These are phyloP conservation scores for Scolopax rusticola DNA, from an alignment of 2,797 vertebrate species.

Conservation along the genomic window DNA sequence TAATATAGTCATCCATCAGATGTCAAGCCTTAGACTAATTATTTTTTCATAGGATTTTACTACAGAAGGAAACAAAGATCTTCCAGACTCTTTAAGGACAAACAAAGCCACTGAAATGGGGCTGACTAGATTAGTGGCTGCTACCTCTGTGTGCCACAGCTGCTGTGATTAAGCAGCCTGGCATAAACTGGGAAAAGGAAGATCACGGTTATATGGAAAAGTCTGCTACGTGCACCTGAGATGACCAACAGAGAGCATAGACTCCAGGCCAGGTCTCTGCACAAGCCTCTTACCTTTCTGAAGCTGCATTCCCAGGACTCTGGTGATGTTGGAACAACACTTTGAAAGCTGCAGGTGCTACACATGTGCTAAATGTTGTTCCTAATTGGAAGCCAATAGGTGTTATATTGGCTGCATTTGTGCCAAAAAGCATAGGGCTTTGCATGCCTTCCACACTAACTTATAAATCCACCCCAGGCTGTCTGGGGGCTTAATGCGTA, in stretches of 20 bases:
- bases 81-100: neutral
- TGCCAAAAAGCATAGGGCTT: neutral
- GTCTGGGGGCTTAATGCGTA: neutral
- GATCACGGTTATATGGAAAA: neutral
- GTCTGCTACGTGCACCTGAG: neutral
- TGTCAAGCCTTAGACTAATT: neutral
- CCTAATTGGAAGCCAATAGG: neutral
- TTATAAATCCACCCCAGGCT: neutral
- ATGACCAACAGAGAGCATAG: neutral
- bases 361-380: neutral
- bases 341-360: neutral
- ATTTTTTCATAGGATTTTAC: neutral
- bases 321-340: neutral
- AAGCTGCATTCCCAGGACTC: neutral
- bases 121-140: neutral
- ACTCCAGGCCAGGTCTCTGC: neutral
- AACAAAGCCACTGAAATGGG: neutral
- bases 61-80: neutral
- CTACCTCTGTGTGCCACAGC: neutral
- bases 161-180: neutral
- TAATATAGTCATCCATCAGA: neutral
- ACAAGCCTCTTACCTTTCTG: neutral
- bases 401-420: neutral
- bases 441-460: neutral
- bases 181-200: neutral